Evolutionary conservation across 2,888 invertebrate species (phyloP).

Genomic region (Conchocele bisecta): DNA sequence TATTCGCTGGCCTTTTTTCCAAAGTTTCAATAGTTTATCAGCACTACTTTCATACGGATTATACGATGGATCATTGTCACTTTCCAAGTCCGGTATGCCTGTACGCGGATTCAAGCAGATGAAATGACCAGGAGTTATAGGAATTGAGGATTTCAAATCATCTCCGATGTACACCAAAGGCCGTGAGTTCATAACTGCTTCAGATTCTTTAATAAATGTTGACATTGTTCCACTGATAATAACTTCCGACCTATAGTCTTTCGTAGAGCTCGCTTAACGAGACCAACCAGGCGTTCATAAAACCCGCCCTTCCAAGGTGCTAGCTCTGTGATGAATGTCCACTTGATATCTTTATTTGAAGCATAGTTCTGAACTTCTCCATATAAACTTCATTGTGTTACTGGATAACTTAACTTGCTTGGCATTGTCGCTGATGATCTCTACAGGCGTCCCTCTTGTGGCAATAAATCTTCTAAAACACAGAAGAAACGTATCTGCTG

Average conservation of each 20-base stretch:
- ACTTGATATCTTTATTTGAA: background rate
- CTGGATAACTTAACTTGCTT: background rate
- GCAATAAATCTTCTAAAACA: constrained; percentile 12
- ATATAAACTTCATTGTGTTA: background rate
- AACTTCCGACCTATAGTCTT: constrained; percentile 3
- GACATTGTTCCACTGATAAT: background rate
- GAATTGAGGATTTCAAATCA: background rate
- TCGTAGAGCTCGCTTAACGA: background rate
- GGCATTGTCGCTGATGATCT: constrained; percentile 4
- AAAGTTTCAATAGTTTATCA: constrained; percentile 3
- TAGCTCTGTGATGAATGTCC: background rate
- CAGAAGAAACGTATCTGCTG: background rate
- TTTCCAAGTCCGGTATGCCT: background rate
- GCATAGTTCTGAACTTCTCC: background rate
- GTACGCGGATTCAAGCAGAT: background rate
- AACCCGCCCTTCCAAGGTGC: no score
- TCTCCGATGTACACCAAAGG: constrained; percentile 11
- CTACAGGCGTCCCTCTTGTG: background rate
- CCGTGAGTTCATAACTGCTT: constrained; percentile 4
- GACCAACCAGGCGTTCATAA: no score
- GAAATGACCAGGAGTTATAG: constrained; percentile 10
- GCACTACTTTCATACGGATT: constrained; percentile 4
- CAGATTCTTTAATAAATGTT: constrained; percentile 8
- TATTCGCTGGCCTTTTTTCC: constrained; percentile 15
- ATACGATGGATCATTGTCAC: constrained; percentile 4